A percentile compares a stretch with the other conserved stretches of the same genome.
Conservation (phyloP, 2,113 vertebrate species). For the Laticauda laticaudata region DNA sequence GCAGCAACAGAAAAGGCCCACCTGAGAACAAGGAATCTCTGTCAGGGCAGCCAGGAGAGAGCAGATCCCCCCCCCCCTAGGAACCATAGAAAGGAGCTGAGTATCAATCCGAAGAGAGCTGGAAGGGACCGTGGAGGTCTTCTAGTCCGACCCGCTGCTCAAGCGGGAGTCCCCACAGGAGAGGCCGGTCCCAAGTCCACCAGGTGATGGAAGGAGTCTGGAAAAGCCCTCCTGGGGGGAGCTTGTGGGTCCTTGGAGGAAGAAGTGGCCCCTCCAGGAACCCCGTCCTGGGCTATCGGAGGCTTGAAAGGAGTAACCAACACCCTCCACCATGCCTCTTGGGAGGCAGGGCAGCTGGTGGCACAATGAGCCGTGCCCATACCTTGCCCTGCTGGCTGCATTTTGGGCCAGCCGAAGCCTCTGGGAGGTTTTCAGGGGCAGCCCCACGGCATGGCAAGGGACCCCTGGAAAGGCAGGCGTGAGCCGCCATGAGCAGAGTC, state of each 20-base stretch:
- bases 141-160: no score
- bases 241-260: background rate
- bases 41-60: background rate
- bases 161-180: background rate
- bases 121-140: background rate
- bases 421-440: background rate
- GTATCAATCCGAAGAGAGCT: background rate
- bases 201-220: background rate
- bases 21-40: rapidly evolving
- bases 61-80: no score
- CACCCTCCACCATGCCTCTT: background rate
- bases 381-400: background rate
- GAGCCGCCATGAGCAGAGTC: background rate
- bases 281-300: background rate
- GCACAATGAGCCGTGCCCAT: background rate
- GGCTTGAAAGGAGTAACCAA: background rate
- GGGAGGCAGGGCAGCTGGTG: background rate
- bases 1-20: background rate
- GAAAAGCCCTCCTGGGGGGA: background rate
- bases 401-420: background rate
- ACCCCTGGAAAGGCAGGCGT: background rate
- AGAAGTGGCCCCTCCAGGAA: background rate
- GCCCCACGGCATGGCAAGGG: background rate
- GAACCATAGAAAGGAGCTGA: background rate
- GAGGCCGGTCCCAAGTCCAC: background rate